Evolutionary conservation across 2,797 vertebrate genomes (phyloP).

Genomic region (Lacerta bilineata): DNA sequence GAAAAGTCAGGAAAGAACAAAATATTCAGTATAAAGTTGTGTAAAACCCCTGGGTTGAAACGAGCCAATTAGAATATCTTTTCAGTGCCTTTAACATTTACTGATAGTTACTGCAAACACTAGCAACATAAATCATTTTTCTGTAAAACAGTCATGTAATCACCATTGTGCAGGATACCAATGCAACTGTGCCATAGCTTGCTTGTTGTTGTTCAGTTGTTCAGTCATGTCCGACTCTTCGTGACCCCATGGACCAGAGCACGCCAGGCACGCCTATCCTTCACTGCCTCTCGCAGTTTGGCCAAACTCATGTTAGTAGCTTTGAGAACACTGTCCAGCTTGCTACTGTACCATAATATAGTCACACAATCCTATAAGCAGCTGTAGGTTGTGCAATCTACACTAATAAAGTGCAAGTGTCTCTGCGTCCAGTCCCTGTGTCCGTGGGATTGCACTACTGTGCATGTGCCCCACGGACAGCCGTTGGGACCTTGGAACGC

Average conservation of each 20-base stretch:
- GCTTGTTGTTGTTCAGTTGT: no score
- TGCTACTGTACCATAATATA: not conserved
- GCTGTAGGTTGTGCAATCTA: not conserved
- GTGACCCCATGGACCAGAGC: no score
- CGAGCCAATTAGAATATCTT: not conserved
- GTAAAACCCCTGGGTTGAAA: not conserved
- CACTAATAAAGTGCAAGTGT: no score
- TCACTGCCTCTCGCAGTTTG: no score
- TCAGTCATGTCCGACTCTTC: no score
- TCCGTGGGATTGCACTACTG: no score
- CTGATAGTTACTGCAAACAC: not conserved
- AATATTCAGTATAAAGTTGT: not conserved
- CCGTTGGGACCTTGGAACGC: no score
- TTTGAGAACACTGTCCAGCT: no score
- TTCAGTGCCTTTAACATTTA: not conserved
- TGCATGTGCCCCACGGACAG: no score
- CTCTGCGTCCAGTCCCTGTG: no score
- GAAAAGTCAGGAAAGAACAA: not conserved
- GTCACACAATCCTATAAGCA: not conserved
- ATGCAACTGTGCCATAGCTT: not conserved
- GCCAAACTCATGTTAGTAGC: no score
- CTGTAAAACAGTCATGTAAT: not conserved
- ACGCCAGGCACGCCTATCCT: no score
- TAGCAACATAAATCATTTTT: not conserved
- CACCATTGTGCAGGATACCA: not conserved